Evolutionary conservation across 2,797 vertebrate species (phyloP), one percentile per base, ranked within the genome.

Genomic region (Scyliorhinus canicula): DNA sequence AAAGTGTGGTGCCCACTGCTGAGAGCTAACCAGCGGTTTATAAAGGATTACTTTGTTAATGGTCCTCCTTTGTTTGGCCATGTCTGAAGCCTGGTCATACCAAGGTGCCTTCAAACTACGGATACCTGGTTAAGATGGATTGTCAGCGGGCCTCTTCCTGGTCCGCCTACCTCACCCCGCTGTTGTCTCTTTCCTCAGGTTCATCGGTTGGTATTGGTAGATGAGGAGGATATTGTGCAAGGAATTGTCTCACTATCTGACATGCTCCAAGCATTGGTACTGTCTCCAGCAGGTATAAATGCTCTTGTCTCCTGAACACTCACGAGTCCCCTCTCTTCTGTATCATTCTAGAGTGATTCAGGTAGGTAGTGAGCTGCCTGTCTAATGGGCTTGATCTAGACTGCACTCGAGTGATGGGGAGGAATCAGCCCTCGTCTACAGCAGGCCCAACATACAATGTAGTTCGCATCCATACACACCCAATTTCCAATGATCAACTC

Each of bases 231-330:
- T 90, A 96, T 98, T 95, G 98, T 98, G 0, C 97, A 97, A 96
- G 99, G 99, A 24, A 98, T 99, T 88, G 96, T 99, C 95, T 99
- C 99, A 65, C 98, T 99, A 65, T 99, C 99, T 0, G 99, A 99
- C 97, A 98, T 99, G 95, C 98, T 99, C 12, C 99, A 99, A 97
- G 98, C 99, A 0, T 97, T 99, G 96, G 98, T 99, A 95, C 98
- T 99, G 96, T 98, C 98, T 95, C 99, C 99, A 0, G 98, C 98
- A 97, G 99, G 99, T 98, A 99, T 99, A 95, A 98, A 99, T 85
- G 98, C 98, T 95, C 98, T 99, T 96, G 97, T 97, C 96, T 97
- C 98, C 97, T 99, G 97, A 97, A 95, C 84, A 95, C n/a, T 47
- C 95, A 96, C 95, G 4, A 96, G 96, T 95, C 44, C 52, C 47